phyloP scores from a whole-genome alignment of 2,888 invertebrate species.

The Trichogramma evanescens region DNA sequence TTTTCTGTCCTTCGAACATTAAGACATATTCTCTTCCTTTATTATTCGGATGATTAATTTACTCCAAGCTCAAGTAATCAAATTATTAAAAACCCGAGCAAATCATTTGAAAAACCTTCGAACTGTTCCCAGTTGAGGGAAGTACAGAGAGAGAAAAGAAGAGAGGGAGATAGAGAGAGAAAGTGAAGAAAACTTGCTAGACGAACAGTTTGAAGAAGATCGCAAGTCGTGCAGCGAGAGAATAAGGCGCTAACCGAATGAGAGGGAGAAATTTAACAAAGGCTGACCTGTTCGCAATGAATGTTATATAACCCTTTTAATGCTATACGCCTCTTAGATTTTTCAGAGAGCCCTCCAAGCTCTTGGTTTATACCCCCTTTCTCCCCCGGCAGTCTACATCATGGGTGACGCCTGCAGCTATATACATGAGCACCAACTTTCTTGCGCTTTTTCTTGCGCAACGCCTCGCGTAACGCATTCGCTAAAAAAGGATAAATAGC shows the following conservation, averaged over 20 bases:
- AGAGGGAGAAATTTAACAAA: slow-evolving; percentile 41
- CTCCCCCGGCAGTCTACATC: background rate
- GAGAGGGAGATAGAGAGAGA: slow-evolving; percentile 19
- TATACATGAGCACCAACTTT: background rate
- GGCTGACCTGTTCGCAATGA: slow-evolving; percentile 45
- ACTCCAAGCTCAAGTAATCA: too few species aligned
- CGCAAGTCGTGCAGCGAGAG: slow-evolving; percentile 24
- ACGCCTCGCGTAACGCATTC: slow-evolving; percentile 19
- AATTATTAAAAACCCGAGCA: too few species aligned
- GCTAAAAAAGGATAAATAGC: slow-evolving; percentile 8
- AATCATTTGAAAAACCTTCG: too few species aligned
- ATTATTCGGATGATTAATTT: too few species aligned
- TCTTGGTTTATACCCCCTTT: slow-evolving; percentile 1
- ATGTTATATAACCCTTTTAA: slow-evolving; percentile 49
- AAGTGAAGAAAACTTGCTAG: slow-evolving; percentile 16
- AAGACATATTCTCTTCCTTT: too few species aligned
- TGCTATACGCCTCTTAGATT: slow-evolving; percentile 48
- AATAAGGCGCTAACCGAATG: slow-evolving; percentile 28
- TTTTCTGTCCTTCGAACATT: too few species aligned
- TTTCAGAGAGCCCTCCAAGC: slow-evolving; percentile 41
- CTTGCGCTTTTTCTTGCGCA: slow-evolving; percentile 21
- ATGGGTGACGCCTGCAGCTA: too few species aligned
- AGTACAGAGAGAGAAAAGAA: slow-evolving; percentile 15
- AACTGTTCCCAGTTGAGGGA: too few species aligned
- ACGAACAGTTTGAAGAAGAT: slow-evolving; percentile 25